Evolutionary conservation across 2,797 vertebrate genomes (phyloP).

Genomic region (Propithecus perrieri): DNA sequence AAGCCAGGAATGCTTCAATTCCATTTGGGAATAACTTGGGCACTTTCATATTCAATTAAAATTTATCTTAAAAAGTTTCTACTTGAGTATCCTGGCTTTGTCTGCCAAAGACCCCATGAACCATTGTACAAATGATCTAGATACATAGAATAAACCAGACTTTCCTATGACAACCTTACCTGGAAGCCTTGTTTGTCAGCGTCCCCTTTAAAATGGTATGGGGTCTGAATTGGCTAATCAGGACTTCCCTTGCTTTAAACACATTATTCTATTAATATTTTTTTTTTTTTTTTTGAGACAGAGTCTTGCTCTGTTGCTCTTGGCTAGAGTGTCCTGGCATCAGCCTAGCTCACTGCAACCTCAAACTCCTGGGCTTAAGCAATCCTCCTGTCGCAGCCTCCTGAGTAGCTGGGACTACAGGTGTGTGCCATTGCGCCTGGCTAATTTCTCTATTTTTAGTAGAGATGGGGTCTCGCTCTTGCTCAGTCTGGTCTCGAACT

Average conservation of each 20-base stretch:
- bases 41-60: not conserved
- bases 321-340: too few species aligned
- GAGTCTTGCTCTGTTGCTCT: too few species aligned
- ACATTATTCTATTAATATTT: not conserved
- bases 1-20: not conserved
- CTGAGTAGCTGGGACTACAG: too few species aligned
- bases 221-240: not conserved
- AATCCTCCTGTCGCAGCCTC: too few species aligned
- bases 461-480: too few species aligned
- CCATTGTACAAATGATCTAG: not conserved
- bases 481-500: too few species aligned
- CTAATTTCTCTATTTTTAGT: too few species aligned
- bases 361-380: too few species aligned
- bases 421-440: too few species aligned
- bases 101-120: not conserved
- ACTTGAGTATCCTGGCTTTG: not conserved
- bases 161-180: not conserved
- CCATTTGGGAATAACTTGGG: not conserved
- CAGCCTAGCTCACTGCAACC: too few species aligned
- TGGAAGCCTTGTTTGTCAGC: not conserved
- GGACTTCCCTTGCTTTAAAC: not conserved
- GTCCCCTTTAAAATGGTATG: not conserved
- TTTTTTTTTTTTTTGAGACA: too few species aligned
- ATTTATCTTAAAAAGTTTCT: not conserved
- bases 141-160: not conserved